A percentile compares a stretch with the other conserved stretches of the same genome.
These are phyloP conservation scores for Epinotia ramella DNA, from an alignment of 2,888 invertebrate species.

Conservation along the genomic window DNA sequence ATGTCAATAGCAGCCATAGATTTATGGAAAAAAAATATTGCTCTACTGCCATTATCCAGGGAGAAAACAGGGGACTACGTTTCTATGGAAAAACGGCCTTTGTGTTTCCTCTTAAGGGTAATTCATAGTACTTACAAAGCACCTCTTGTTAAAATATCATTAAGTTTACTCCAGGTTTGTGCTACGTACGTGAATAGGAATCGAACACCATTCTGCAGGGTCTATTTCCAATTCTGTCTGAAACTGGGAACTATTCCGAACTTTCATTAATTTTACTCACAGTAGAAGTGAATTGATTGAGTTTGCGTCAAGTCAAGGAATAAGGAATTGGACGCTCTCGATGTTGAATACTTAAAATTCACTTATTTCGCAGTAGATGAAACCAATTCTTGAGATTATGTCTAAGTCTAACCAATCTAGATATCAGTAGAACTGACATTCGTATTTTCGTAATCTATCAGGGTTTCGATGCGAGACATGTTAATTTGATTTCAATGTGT, in stretches of 20 bases:
- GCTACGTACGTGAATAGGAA: no score
- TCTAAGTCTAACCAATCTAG: not conserved
- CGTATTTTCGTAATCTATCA: not conserved
- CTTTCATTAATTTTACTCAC: conserved; percentile 31
- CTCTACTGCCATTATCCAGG: no score
- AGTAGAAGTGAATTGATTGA: conserved; percentile 30
- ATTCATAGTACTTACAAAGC: no score
- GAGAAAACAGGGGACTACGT: no score
- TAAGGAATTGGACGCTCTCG: not conserved
- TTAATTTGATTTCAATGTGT: no score
- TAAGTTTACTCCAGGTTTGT: not conserved
- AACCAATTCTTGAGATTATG: not conserved
- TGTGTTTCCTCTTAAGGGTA: no score
- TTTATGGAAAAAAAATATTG: no score
- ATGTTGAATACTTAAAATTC: conserved; percentile 23
- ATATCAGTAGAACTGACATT: not conserved
- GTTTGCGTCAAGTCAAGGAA: conserved; percentile 15
- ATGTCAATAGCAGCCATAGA: no score
- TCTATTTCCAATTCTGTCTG: not conserved
- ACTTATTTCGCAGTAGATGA: not conserved
- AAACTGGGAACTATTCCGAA: conserved; percentile 27
- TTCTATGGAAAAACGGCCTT: no score
- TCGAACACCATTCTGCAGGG: not conserved
- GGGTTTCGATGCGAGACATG: no score
- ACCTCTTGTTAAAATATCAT: not conserved